Conservation (phyloP, 2,888 invertebrate species). For the Andrena haemorrhoa region DNA sequence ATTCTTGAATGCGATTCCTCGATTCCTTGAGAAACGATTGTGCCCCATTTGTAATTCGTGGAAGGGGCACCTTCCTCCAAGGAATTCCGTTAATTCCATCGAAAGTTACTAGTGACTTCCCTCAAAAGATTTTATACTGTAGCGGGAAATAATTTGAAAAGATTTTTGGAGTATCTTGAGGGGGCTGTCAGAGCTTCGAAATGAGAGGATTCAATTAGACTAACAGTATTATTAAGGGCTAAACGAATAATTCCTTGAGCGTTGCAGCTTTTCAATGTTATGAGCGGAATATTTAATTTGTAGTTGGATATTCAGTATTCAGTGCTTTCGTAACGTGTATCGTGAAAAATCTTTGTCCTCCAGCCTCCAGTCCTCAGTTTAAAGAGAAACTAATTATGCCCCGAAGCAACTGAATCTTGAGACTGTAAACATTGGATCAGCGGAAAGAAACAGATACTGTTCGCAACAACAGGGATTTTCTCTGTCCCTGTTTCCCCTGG, state of each 20-base stretch:
- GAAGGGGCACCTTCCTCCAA: neutral
- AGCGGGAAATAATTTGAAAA: too few species aligned
- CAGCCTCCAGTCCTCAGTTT: neutral
- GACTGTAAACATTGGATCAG: slow-evolving; percentile 33
- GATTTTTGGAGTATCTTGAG: too few species aligned
- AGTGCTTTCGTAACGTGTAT: too few species aligned
- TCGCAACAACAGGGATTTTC: slow-evolving; percentile 54
- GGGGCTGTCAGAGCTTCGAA: too few species aligned
- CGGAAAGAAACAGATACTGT: slow-evolving; percentile 39
- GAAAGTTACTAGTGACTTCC: too few species aligned
- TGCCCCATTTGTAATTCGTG: neutral
- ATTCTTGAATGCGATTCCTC: neutral
- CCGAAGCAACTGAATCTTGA: slow-evolving; percentile 39
- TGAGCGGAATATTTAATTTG: neutral
- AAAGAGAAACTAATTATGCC: slow-evolving; percentile 47
- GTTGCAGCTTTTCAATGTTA: neutral
- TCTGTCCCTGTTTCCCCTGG: slow-evolving; percentile 19
- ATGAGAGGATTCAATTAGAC: too few species aligned
- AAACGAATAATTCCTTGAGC: too few species aligned
- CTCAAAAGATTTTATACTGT: too few species aligned
- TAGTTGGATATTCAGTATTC: neutral
- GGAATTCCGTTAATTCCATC: too few species aligned
- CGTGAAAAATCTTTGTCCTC: too few species aligned
- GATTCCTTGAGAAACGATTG: neutral
- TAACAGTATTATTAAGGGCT: too few species aligned